These are phyloP conservation scores for Melitaea cinxia DNA, from an alignment of 1,140 invertebrate genomes.

Conservation along the genomic window DNA sequence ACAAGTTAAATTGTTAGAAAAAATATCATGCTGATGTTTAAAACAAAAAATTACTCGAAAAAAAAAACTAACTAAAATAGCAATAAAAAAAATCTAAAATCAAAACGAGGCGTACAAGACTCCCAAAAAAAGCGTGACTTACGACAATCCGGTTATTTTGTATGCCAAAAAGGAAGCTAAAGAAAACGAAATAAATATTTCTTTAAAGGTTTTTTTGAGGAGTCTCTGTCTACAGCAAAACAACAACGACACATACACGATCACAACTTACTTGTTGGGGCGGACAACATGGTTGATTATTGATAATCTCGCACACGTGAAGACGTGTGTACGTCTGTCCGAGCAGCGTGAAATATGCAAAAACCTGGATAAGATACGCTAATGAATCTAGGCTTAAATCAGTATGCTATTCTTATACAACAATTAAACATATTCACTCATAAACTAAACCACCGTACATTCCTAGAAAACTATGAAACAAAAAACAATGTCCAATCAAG, in stretches of 20 bases:
- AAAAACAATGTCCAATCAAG: not conserved
- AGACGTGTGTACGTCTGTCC: conserved; percentile 94
- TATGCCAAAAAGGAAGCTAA: conserved; percentile 6
- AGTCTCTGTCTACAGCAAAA: conserved; percentile 10
- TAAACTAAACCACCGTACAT: no score
- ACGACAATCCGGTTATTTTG: conserved; percentile 5
- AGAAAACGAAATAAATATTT: not conserved
- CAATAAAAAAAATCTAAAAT: not conserved
- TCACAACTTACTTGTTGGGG: conserved; percentile 87
- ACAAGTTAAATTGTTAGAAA: not conserved
- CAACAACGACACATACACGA: conserved; percentile 7
- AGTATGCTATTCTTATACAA: no score
- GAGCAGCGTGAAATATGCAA: conserved; percentile 73
- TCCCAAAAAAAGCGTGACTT: not conserved
- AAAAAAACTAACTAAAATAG: not conserved
- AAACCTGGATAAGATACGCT: conserved; percentile 44
- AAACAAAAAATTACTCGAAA: not conserved
- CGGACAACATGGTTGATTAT: conserved; percentile 90
- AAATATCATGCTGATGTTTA: not conserved
- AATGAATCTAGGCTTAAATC: conserved; percentile 2
- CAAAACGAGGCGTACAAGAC: not conserved
- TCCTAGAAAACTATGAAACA: not conserved
- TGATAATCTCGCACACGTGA: conserved; percentile 92
- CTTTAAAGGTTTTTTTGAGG: not conserved
- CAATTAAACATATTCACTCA: no score